These are phyloP conservation scores for Pteronura brasiliensis DNA, from an alignment of 2,113 vertebrate genomes.

Conservation along the genomic window DNA sequence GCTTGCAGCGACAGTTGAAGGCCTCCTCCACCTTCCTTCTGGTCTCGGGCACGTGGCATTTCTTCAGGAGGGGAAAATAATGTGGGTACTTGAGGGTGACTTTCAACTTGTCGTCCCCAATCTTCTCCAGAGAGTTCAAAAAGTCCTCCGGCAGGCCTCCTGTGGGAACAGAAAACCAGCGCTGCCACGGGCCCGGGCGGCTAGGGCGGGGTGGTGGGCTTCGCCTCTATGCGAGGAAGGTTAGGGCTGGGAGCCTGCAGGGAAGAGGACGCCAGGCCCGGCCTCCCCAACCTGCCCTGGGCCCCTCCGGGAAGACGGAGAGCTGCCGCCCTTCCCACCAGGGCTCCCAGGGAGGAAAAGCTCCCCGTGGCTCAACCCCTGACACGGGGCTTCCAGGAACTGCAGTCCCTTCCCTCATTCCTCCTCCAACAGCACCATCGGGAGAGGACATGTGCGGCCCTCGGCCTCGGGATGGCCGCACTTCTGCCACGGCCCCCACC, in stretches of 20 bases:
- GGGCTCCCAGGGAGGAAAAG: background rate
- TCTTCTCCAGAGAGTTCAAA: conserved; percentile 92
- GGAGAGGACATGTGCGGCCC: background rate
- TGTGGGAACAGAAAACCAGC: conserved; percentile 55
- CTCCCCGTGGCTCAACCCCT: background rate
- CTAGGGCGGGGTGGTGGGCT: background rate
- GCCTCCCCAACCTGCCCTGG: background rate
- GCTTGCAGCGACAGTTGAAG: conserved; percentile 97
- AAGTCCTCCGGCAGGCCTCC: conserved; percentile 97
- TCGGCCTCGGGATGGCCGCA: background rate
- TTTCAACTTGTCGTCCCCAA: conserved; percentile 88
- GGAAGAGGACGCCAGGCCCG: background rate
- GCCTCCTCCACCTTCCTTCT: conserved; percentile 91
- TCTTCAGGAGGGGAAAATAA: conserved; percentile 98
- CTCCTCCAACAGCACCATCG: too few relatives aligned
- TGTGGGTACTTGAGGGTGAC: conserved; percentile 97
- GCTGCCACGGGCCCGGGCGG: background rate
- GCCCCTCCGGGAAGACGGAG: background rate
- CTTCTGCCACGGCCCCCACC: background rate
- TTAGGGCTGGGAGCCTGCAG: background rate
- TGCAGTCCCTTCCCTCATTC: background rate
- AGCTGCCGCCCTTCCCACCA: background rate
- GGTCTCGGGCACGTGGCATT: conserved; percentile 93
- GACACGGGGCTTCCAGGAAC: background rate
- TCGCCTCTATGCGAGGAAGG: fast-evolving